A percentile compares a stretch with the other conserved stretches of the same genome.
Evolutionary conservation across 2,113 vertebrate genomes (phyloP).

Genomic region (Odontophorus gujanensis): DNA sequence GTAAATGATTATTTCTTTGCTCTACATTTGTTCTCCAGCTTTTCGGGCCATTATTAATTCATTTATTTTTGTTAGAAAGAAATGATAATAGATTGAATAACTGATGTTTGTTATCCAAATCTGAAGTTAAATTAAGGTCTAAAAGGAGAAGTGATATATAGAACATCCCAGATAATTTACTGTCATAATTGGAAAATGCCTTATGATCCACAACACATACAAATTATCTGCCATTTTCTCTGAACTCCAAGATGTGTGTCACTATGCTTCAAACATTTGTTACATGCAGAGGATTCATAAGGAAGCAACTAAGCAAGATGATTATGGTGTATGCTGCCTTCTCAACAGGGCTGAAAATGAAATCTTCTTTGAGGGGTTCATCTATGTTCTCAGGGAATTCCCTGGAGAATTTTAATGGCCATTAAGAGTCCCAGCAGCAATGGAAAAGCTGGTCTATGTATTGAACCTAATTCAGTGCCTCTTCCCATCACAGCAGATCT

Average conservation of each 20-base stretch:
- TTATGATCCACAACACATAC: neutral
- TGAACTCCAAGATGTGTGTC: neutral
- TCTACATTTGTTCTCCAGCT: neutral
- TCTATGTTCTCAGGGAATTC: slow-evolving; percentile 46
- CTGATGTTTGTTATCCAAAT: neutral
- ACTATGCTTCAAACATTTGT: neutral
- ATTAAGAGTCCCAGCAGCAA: slow-evolving; percentile 54
- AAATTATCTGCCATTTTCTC: neutral
- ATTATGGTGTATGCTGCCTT: neutral
- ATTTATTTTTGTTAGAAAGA: neutral
- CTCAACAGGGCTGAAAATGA: slow-evolving; percentile 36
- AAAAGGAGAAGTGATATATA: neutral
- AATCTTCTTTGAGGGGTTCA: slow-evolving; percentile 28
- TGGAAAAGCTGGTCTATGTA: slow-evolving; percentile 67
- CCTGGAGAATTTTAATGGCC: slow-evolving; percentile 68
- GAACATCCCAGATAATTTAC: neutral
- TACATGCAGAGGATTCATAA: neutral
- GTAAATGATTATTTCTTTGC: neutral
- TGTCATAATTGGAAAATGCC: neutral
- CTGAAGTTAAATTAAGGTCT: neutral
- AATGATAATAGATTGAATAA: neutral
- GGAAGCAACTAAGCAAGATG: neutral
- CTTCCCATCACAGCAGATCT: slow-evolving; percentile 74
- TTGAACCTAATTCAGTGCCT: slow-evolving; percentile 61
- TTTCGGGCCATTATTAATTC: neutral